phyloP scores from a whole-genome alignment of 2,113 vertebrate genomes.

The Hippocampus mohnikei region DNA sequence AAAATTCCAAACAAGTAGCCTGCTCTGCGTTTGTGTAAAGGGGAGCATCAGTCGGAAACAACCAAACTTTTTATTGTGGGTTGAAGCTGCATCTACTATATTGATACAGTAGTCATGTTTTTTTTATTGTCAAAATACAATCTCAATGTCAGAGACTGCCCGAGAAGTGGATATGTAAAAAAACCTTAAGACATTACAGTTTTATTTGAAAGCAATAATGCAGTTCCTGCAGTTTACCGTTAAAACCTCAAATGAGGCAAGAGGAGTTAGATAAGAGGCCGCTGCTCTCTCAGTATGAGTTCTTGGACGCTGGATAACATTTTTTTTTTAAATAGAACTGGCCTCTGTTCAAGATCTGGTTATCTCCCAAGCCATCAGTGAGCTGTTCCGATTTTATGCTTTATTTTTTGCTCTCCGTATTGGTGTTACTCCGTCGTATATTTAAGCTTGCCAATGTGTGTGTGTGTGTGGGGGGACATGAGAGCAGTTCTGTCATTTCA shows the following conservation, averaged over 20 bases:
- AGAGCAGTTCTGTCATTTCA: neutral
- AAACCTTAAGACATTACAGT: slow-evolving; percentile 45
- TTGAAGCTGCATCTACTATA: neutral
- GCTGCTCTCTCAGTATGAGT: slow-evolving; percentile 15
- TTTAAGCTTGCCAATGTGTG: neutral
- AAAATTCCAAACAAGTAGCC: slow-evolving; percentile 1
- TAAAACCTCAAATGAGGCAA: neutral
- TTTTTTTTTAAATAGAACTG: slow-evolving; percentile 10
- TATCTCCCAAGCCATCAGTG: slow-evolving; percentile 16
- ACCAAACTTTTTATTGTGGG: neutral
- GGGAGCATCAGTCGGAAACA: neutral
- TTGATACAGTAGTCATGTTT: neutral
- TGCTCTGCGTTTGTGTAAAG: neutral
- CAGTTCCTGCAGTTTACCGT: slow-evolving; percentile 8
- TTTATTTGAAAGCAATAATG: slow-evolving; percentile 26
- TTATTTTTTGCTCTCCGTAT: neutral
- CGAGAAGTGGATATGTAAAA: slow-evolving; percentile 25
- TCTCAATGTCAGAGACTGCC: slow-evolving; percentile 24
- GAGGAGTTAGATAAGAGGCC: slow-evolving; percentile 5
- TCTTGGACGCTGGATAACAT: slow-evolving; percentile 18
- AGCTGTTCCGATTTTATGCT: slow-evolving; percentile 1
- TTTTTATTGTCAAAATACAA: slow-evolving; percentile 8
- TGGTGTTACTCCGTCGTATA: slow-evolving; percentile 1
- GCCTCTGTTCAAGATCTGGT: slow-evolving; percentile 8
- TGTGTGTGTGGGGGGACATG: neutral